A percentile compares a stretch with the other conserved stretches of the same genome.
phyloP scores from a whole-genome alignment of 2,113 vertebrate species.

The Synchiropus splendidus region DNA sequence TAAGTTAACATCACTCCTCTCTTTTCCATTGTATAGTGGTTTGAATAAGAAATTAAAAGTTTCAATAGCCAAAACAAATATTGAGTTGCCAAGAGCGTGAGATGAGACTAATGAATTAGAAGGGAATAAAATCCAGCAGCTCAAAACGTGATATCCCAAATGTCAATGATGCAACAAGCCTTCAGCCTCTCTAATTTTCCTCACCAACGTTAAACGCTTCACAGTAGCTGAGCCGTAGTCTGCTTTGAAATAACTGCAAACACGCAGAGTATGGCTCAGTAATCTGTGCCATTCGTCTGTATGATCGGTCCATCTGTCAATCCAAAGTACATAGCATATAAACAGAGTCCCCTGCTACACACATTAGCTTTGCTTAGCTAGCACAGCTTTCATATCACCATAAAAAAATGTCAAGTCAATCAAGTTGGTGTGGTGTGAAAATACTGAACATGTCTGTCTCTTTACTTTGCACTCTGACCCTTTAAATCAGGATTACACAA shows the following conservation, averaged over 20 bases:
- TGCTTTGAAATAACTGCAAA: slow-evolving; percentile 24
- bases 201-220: slow-evolving; percentile 3
- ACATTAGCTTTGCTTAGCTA: too few species aligned
- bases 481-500: slow-evolving; percentile 51
- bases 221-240: slow-evolving; percentile 15
- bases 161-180: slow-evolving; percentile 12
- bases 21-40: too few species aligned
- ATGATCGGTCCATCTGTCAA: slow-evolving; percentile 45
- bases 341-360: background rate
- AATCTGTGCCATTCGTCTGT: slow-evolving; percentile 42
- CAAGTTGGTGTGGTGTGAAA: slow-evolving; percentile 34
- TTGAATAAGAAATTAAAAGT: too few species aligned
- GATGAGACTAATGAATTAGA: slow-evolving; percentile 10
- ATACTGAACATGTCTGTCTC: slow-evolving; percentile 27
- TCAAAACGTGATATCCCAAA: slow-evolving; percentile 8
- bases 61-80: too few species aligned
- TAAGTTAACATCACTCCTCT: too few species aligned
- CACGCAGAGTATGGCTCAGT: slow-evolving; percentile 16
- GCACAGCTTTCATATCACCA: background rate
- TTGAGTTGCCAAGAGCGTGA: background rate
- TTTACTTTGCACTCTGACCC: slow-evolving; percentile 44
- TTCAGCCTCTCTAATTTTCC: slow-evolving; percentile 14
- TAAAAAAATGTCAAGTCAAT: background rate
- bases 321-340: too few species aligned
- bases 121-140: slow-evolving; percentile 6